Base-by-base conservation (phyloP, 2,888 invertebrate species). In the Cyclophora albipunctata region DNA sequence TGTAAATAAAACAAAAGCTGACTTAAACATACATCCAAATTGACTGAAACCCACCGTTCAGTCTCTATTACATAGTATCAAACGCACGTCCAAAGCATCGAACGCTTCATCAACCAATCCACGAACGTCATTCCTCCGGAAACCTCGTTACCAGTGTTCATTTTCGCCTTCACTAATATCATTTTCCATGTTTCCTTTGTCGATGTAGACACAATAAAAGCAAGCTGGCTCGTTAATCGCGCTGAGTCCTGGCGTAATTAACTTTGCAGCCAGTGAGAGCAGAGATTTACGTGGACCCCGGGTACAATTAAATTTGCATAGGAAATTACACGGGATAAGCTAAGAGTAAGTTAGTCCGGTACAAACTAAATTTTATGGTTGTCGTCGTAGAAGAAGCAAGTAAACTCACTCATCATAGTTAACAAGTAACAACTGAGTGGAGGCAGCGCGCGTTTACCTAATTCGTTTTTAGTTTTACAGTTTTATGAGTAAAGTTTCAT, bases 291-390 rank as follows among this genome's bases (percentile, higher is more conserved):
- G 81, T 75, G 82, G 77, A 81, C 81, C 78, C 67, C 72, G 84
- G 84, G 86, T 74, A 84, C 86, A 86, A 86, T 88, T 86, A 88
- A 85, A 86, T 88, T 87, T 88, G 86, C 87, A 88, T 88, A 86
- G 86, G 83, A 85, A 85, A 88, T 87, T 85, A 85, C 78, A 82
- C 75, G 68, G 81, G 80, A 82, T 80, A 70, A 78, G 77, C 82
- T 78, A 84, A 84, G 85, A 84, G 83, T 84, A 84, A 84, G 84
- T 83, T 80, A 72, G 62, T 69, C 69, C 57, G 67, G 64, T 67
- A 70, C 73, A 72, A 80, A 80, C 77, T 80, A 78, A 79, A 74
- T 78, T 84, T 78, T 81, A 83, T 74, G 71, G 65, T 61, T 67
- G 71, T 73, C 71, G 62, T 72, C 69, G 67, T 51, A 58, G 61